Base-by-base conservation (phyloP, 2,113 vertebrate species). In the Dinomys branickii region DNA sequence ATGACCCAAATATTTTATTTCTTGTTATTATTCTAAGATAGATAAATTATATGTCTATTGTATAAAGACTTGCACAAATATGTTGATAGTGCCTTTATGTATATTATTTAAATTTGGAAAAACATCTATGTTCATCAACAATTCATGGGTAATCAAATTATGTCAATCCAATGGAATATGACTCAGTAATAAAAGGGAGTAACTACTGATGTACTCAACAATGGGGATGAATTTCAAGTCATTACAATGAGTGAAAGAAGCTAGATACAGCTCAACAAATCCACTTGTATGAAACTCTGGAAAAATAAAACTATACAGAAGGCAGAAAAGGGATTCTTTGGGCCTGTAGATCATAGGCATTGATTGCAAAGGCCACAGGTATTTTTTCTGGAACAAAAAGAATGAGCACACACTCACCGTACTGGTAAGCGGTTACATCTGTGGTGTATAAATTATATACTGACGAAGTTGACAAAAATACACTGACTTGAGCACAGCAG, bases 31-130 rank as follows among this genome's bases (percentile, higher is more conserved):
- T 16, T 92, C 82, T n/a, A 80, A 93, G 63, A 82, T 30, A 84
- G 61, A 91, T 65, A 58, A 89, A 58, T 38, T 28, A 84, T 41
- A 73, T n/a, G 1, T 59, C 26, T 80, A 80, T 54, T 56, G 35
- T 44, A 41, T 14, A 88, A 97, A 93, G 22, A 77, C 44, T 94
- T 85, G 10, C 22, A 63, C 69, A 81, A 20, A 87, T 69, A 87
- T 90, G 38, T 59, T 81, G 41, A 63, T 35, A 77, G 56, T 8
- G 81, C 7, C 26, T 73, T 88, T 94, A 63, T 44, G 88, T 78
- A 16, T 33, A 52, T n/a, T 67, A 78, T 22, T 30, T 33, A 85
- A 65, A 93, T 67, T 44, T 96, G n/a, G 84, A 86, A 86, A 91
- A 85, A 30, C 69, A 71, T 86, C 44, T 4, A 14, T 44, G 17